These are phyloP conservation scores for Argyrosomus regius DNA, from an alignment of 2,797 vertebrate genomes.

Conservation along the genomic window DNA sequence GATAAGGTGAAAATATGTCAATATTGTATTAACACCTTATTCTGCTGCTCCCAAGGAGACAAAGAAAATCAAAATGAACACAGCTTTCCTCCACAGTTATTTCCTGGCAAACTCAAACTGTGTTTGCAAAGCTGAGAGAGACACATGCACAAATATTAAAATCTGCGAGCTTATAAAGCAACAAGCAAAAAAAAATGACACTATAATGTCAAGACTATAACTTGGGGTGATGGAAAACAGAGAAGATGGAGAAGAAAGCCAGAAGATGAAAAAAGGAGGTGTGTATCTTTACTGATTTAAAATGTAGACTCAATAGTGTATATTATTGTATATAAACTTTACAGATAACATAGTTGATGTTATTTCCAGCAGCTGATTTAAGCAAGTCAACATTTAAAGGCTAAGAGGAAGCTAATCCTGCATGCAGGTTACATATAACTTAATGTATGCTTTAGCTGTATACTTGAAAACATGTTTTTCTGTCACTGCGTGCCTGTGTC, in stretches of 20 bases:
- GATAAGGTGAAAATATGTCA: neutral
- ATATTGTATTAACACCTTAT: neutral
- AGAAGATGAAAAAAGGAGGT: neutral
- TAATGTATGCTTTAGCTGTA: neutral
- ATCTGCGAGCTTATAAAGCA: neutral
- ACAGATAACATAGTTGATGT: neutral
- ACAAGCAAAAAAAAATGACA: neutral
- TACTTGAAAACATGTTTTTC: constrained; percentile 22
- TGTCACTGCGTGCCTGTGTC: constrained; percentile 14
- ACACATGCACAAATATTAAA: neutral
- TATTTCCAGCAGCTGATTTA: neutral
- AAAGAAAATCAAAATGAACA: neutral
- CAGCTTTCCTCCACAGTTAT: too few relatives aligned
- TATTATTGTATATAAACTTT: neutral
- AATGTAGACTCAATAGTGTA: neutral
- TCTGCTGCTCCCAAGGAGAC: neutral
- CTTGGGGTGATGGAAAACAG: neutral
- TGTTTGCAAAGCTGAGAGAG: neutral
- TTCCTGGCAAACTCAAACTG: too few relatives aligned
- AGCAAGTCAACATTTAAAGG: neutral
- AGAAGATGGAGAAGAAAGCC: neutral
- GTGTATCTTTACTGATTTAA: constrained; percentile 5
- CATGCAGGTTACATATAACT: neutral
- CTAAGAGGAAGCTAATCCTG: neutral
- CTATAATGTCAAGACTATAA: neutral